Percentiles rank a stretch among this genome's conserved stretches.
These are phyloP conservation scores for Reinhardtius hippoglossoides DNA, from an alignment of 2,113 vertebrate species.

Conservation along the genomic window DNA sequence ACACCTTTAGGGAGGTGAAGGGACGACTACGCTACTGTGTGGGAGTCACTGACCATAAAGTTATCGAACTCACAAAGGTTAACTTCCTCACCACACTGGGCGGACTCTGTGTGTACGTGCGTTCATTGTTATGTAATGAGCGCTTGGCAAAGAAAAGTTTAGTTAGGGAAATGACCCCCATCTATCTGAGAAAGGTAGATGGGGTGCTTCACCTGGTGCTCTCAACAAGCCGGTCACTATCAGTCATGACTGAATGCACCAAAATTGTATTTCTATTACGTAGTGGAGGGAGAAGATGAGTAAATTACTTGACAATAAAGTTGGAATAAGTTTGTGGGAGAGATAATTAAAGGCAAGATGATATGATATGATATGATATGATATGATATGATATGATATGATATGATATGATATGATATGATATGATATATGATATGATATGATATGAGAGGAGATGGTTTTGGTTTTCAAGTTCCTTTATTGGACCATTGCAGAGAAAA, in stretches of 20 bases:
- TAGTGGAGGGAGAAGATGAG: not conserved
- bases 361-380: no score
- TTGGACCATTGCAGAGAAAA: no score
- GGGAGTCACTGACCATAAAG: conserved; percentile 57
- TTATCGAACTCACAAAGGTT: conserved; percentile 34
- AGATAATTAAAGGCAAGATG: no score
- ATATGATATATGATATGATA: no score
- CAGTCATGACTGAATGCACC: not conserved
- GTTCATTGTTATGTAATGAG: not conserved
- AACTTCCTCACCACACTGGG: not conserved
- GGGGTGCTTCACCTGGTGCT: not conserved
- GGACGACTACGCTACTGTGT: not conserved
- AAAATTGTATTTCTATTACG: not conserved
- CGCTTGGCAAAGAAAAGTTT: conserved; percentile 3
- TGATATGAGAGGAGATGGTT: no score
- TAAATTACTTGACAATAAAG: not conserved
- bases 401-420: no score
- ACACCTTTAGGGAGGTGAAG: conserved; percentile 10
- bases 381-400: no score
- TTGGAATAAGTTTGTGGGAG: no score
- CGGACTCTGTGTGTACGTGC: not conserved
- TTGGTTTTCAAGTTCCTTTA: no score
- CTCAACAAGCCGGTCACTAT: not conserved
- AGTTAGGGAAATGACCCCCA: conserved; percentile 3
- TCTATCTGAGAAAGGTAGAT: not conserved